Base-by-base conservation (phyloP, 2,888 invertebrate genomes). In the Sepioteuthis lessoniana region DNA sequence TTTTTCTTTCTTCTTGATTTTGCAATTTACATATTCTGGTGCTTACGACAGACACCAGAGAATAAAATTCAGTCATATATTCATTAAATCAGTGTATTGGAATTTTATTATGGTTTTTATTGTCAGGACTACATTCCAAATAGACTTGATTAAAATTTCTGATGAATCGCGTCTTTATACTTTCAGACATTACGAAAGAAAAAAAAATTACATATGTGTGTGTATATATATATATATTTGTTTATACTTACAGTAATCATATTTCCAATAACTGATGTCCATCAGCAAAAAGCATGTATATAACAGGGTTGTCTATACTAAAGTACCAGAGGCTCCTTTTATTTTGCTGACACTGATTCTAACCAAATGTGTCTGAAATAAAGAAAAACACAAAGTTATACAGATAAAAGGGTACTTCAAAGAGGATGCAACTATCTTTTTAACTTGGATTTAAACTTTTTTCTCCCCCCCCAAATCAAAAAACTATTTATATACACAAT, bases 221-320 rank as follows among this genome's bases (percentile, higher is more conserved):
- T 42, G 7, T 42, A 42, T 42, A 7, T 42, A 42, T 42, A 42
- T 42, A 42, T 42, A 42, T 42, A 42, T 42, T 5, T 42, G 7
- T 16, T 76, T 76, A n/a, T 76, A 76, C 76, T 76, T 76, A 76
- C 76, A 76, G n/a, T 76, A n/a, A 76, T 76, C 76, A 76, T 76
- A 76, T 76, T 76, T 76, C 76, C 76, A 76, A 76, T 76, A 76
- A 76, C n/a, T 76, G n/a, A 76, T 76, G 76, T n/a, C 76, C 76
- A 76, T n/a, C n/a, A 76, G 76, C 76, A 76, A 76, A 76, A 76
- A 76, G n/a, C 76, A 76, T 13, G 55, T 55, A 55, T 21, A 55
- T 55, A 55, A 25, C 25, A 55, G 55, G 55, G 55, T 55, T 55
- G 55, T 55, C 55, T 55, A 76, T n/a, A 76, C n/a, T 76, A n/a